phyloP scores from a whole-genome alignment of 2,888 invertebrate genomes.

The Epinotia nisella region DNA sequence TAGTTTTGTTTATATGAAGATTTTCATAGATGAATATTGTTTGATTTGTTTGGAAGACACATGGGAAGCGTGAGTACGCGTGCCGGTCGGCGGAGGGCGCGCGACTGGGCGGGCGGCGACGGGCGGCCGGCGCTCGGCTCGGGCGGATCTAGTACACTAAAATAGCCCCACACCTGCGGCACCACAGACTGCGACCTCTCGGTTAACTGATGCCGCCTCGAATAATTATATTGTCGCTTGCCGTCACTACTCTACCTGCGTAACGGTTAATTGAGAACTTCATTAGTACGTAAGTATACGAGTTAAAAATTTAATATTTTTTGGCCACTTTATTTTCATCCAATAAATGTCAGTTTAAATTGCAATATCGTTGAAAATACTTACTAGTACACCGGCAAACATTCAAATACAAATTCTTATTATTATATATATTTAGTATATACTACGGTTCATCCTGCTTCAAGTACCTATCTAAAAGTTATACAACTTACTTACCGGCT shows the following conservation, averaged over 20 bases:
- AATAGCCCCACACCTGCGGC: constrained; percentile 82
- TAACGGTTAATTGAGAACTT: constrained; percentile 9
- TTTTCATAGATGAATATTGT: constrained; percentile 41
- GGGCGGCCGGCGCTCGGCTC: constrained; percentile 57
- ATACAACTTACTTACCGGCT: no score
- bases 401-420: no score
- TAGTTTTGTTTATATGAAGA: constrained; percentile 16
- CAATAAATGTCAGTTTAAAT: no score
- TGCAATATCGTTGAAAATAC: no score
- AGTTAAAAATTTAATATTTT: no score
- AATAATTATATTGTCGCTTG: constrained; percentile 52
- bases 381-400: no score
- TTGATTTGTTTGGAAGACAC: constrained; percentile 34
- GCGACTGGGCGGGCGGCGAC: constrained; percentile 74
- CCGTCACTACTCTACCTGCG: constrained; percentile 30
- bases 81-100: constrained; percentile 54
- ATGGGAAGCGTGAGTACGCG: constrained; percentile 47
- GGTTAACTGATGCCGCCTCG: constrained; percentile 72
- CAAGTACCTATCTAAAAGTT: no score
- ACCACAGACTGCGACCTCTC: constrained; percentile 69
- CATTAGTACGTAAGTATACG: not conserved
- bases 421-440: no score
- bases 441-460: no score
- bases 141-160: constrained; percentile 65
- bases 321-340: no score